phyloP scores from a whole-genome alignment of 2,113 vertebrate genomes.

The Gallinago undulata region DNA sequence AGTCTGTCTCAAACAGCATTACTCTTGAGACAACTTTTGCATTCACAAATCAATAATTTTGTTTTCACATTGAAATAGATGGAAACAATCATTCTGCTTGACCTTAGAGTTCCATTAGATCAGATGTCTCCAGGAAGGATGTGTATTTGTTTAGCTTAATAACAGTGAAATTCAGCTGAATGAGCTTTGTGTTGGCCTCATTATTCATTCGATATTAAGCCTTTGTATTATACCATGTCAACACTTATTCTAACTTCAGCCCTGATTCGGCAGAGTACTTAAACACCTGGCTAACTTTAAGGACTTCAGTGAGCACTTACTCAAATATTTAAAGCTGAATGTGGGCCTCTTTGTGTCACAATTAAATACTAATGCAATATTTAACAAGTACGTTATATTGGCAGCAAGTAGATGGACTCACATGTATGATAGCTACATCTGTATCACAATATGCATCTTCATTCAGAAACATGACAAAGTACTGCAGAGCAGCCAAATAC shows the following conservation, averaged over 20 bases:
- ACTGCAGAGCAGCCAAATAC: not conserved
- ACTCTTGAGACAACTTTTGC: not conserved
- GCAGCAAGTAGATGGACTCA: conserved; percentile 20
- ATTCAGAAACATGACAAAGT: conserved; percentile 1
- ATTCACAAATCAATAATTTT: not conserved
- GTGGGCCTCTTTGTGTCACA: not conserved
- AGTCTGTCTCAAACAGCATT: not conserved
- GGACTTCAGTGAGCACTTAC: not conserved
- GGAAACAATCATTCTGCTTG: not conserved
- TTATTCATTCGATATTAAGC: not conserved
- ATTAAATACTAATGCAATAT: not conserved
- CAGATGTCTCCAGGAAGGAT: not conserved
- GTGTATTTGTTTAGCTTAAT: not conserved
- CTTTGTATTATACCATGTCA: not conserved
- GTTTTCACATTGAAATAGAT: conserved; percentile 2
- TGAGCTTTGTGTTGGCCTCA: not conserved
- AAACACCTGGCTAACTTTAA: not conserved
- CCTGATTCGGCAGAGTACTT: not conserved
- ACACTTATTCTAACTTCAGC: not conserved
- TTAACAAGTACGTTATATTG: not conserved
- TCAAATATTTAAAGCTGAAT: not conserved
- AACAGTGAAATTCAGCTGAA: not conserved
- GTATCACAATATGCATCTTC: not conserved
- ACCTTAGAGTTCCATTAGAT: conserved; percentile 6
- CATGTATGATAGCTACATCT: not conserved